These are phyloP conservation scores for Eulemur mongoz DNA, from an alignment of 2,797 vertebrate genomes.

Conservation along the genomic window DNA sequence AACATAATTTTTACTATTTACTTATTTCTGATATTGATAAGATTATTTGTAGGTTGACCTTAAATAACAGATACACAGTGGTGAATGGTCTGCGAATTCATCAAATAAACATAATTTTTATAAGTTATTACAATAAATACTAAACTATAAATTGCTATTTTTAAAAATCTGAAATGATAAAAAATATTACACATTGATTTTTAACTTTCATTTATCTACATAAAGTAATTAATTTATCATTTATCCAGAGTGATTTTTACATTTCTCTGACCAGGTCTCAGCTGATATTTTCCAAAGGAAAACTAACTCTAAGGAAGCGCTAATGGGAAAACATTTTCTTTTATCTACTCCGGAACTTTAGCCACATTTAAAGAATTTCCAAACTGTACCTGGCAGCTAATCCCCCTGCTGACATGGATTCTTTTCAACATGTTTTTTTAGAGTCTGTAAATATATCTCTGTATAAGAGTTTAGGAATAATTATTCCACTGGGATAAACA, in stretches of 20 bases:
- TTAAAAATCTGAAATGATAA: neutral
- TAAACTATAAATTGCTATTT: neutral
- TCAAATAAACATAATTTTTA: neutral
- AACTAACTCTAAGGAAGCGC: neutral
- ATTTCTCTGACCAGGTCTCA: neutral
- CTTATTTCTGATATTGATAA: neutral
- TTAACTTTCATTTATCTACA: neutral
- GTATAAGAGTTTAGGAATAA: conserved; percentile 6
- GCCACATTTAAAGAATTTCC: neutral
- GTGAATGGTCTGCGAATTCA: neutral
- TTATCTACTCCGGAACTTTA: neutral
- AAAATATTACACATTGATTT: neutral
- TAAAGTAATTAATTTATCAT: neutral
- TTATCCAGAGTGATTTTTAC: neutral
- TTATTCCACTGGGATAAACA: neutral
- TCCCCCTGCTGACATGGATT: neutral
- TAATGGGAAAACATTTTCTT: neutral
- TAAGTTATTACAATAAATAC: neutral
- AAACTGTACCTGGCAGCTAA: neutral
- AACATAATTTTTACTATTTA: neutral
- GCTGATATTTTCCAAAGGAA: neutral
- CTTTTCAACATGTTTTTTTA: neutral
- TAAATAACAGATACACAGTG: neutral
- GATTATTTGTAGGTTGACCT: neutral
- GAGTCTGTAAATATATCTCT: neutral